Conservation (phyloP, 2,888 invertebrate genomes). For the Dynastes hyllus region DNA sequence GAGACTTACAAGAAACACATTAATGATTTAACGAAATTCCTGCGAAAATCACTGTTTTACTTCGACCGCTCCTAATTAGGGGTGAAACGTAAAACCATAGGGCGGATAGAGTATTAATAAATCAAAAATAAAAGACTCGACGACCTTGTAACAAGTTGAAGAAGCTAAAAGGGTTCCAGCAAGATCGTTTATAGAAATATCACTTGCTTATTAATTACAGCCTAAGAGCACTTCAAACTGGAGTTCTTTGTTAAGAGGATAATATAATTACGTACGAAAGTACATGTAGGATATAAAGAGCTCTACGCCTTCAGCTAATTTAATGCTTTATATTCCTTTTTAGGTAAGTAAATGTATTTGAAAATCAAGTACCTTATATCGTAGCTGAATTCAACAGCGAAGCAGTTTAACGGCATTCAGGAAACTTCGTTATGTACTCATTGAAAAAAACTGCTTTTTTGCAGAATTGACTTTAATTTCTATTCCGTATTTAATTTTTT, state of each 20-base stretch:
- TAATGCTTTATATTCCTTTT: slow-evolving; percentile 1
- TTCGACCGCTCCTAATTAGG: slow-evolving; percentile 40
- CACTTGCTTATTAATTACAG: slow-evolving; percentile 36
- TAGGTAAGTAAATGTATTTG: not conserved
- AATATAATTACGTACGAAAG: slow-evolving; percentile 11
- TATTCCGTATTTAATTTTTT: too few species aligned
- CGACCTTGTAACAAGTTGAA: slow-evolving; percentile 26
- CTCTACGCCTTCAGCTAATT: not conserved
- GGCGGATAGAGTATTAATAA: slow-evolving; percentile 38
- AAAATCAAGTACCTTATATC: too few species aligned
- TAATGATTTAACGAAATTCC: slow-evolving; percentile 46
- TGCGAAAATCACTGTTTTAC: slow-evolving; percentile 46
- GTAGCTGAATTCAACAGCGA: too few species aligned
- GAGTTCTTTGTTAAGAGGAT: slow-evolving; percentile 20
- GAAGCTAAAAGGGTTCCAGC: slow-evolving; percentile 19
- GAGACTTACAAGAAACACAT: slow-evolving; percentile 27
- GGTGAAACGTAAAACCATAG: slow-evolving; percentile 37
- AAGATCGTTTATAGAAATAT: slow-evolving; percentile 35
- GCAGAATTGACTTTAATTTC: too few species aligned
- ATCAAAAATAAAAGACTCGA: slow-evolving; percentile 30
- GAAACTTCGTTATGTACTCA: too few species aligned
- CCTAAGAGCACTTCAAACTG: slow-evolving; percentile 12
- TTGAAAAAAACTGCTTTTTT: too few species aligned
- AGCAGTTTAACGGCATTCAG: too few species aligned
- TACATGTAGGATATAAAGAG: not conserved